Evolutionary conservation across 2,888 invertebrate genomes (phyloP).

Genomic region (Idaea dimidiata): DNA sequence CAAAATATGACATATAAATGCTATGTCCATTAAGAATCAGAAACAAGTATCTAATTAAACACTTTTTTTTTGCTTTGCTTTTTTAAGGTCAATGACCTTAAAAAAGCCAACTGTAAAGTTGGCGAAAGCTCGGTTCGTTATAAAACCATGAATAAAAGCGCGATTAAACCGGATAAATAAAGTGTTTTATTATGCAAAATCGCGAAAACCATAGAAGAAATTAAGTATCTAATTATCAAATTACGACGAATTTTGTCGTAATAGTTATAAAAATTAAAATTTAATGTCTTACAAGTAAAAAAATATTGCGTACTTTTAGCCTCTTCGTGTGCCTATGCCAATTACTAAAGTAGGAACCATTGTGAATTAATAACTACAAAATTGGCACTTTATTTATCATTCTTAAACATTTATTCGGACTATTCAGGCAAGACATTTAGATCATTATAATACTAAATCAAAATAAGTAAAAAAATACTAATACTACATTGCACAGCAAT

Average conservation of each 20-base stretch:
- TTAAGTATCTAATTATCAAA: no score
- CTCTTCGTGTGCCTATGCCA: neutral
- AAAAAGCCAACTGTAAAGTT: no score
- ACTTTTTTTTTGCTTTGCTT: no score
- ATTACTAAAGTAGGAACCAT: neutral
- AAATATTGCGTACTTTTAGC: neutral
- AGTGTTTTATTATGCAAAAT: no score
- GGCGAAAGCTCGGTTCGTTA: no score
- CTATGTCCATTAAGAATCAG: neutral
- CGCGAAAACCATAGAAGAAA: no score
- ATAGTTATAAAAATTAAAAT: no score
- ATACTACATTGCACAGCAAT: neutral
- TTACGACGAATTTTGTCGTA: no score
- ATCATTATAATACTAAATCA: neutral
- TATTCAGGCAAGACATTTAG: neutral
- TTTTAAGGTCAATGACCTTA: no score
- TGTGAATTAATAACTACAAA: neutral
- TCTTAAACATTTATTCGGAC: neutral
- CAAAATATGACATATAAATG: neutral
- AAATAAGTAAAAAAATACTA: neutral
- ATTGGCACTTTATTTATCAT: neutral
- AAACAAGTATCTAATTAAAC: neutral
- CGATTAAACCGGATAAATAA: no score
- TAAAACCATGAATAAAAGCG: no score
- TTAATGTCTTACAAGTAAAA: neutral